Evolutionary conservation across 2,797 vertebrate species (phyloP).

Genomic region (Mus spretus): DNA sequence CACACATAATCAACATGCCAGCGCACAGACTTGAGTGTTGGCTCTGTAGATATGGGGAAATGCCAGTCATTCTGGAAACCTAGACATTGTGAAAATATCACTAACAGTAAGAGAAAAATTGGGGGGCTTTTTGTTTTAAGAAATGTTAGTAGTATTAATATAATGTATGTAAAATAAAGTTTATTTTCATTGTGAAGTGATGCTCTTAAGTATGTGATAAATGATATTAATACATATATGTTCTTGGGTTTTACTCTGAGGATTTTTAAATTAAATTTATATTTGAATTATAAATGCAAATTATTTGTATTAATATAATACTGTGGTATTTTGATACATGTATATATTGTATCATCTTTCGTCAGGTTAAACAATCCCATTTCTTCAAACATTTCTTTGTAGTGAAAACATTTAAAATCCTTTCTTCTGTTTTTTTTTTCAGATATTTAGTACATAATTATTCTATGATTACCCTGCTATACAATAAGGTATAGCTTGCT

Average conservation of each 20-base stretch:
- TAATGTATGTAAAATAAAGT: slow-evolving; percentile 46
- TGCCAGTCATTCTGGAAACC: slow-evolving; percentile 34
- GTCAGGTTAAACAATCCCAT: neutral
- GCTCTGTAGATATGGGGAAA: neutral
- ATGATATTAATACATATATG: neutral
- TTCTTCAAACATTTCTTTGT: slow-evolving; percentile 12
- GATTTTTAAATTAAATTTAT: neutral
- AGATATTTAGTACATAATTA: neutral
- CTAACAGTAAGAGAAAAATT: neutral
- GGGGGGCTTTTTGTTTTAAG: neutral
- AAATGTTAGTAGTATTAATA: slow-evolving; percentile 18
- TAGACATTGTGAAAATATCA: slow-evolving; percentile 45
- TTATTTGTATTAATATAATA: neutral
- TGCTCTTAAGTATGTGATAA: slow-evolving; percentile 47
- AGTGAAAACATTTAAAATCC: neutral
- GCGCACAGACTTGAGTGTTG: neutral
- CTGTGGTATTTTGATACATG: neutral
- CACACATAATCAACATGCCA: neutral
- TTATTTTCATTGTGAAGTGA: slow-evolving; percentile 30
- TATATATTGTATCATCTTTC: neutral
- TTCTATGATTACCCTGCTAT: neutral
- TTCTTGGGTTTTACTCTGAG: slow-evolving; percentile 10
- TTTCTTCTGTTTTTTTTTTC: neutral
- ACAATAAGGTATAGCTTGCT: neutral
- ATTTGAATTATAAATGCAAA: neutral